Evolutionary conservation across 2,888 invertebrate genomes (phyloP).

Genomic region (Buathra laborator): DNA sequence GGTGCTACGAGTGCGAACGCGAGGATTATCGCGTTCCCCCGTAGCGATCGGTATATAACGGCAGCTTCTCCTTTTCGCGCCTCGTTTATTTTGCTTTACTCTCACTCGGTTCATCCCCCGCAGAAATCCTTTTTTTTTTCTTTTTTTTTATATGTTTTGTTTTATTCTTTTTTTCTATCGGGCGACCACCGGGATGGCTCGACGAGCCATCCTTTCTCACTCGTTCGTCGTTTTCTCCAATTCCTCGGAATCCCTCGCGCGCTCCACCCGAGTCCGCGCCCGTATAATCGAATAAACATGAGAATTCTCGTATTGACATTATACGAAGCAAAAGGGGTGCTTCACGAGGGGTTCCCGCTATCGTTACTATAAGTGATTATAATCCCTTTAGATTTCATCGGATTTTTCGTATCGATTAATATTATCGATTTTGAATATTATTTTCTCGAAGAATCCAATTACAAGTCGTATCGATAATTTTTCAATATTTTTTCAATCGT

Average conservation of each 20-base stretch:
- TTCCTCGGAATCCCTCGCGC: conserved; percentile 61
- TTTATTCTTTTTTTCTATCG: conserved; percentile 49
- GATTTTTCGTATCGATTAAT: conserved; percentile 66
- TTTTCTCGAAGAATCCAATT: background rate
- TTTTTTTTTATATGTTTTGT: conserved; percentile 48
- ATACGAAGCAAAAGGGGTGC: conserved; percentile 68
- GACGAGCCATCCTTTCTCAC: conserved; percentile 45
- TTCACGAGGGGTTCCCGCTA: background rate
- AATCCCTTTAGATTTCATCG: conserved; percentile 66
- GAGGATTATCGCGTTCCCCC: conserved; percentile 71
- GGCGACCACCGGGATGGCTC: conserved; percentile 46
- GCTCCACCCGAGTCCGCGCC: conserved; percentile 34
- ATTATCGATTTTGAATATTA: conserved; percentile 48
- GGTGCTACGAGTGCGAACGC: conserved; percentile 73
- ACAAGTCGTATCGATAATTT: background rate
- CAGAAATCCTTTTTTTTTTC: conserved; percentile 35
- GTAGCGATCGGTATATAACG: conserved; percentile 5
- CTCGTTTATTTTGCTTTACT: conserved; percentile 67
- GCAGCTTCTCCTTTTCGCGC: conserved; percentile 73
- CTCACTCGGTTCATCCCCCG: conserved; percentile 58
- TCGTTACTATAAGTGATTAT: conserved; percentile 65
- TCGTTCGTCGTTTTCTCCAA: conserved; percentile 66
- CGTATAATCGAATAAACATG: conserved; percentile 72
- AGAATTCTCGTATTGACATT: conserved; percentile 72
- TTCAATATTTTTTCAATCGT: background rate